Conservation (phyloP, 2,888 invertebrate species). For the Antitype chi region DNA sequence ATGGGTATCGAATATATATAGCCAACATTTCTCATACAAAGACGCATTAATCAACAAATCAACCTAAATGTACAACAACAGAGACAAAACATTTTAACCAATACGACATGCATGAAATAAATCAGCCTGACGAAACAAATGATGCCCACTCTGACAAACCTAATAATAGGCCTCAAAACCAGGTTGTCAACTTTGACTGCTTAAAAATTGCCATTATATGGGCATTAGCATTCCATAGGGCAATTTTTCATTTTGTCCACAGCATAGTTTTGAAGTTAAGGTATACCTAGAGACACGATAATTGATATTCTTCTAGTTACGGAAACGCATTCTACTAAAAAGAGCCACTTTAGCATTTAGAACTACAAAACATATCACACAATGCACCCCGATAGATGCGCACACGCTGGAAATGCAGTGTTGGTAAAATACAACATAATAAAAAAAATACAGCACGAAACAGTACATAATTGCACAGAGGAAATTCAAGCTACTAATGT, state of each 20-base stretch:
- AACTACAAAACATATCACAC: constrained; percentile 58
- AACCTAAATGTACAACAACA: background rate
- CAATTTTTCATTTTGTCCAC: too few relatives aligned
- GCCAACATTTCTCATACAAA: too few relatives aligned
- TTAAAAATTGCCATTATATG: constrained; percentile 52
- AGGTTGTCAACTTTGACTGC: constrained; percentile 18
- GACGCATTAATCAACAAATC: too few relatives aligned
- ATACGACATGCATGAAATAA: constrained; percentile 4
- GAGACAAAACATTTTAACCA: constrained; percentile 8
- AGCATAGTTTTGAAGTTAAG: constrained; percentile 15
- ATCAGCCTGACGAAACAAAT: background rate
- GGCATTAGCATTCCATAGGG: too few relatives aligned
- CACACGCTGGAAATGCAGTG: constrained; percentile 60
- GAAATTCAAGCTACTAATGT: too few relatives aligned
- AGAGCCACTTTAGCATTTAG: constrained; percentile 41
- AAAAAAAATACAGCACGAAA: constrained; percentile 47
- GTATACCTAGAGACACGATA: constrained; percentile 2
- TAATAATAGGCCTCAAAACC: constrained; percentile 29
- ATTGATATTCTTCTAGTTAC: constrained; percentile 57
- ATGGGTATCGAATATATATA: too few relatives aligned
- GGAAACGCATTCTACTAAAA: constrained; percentile 59
- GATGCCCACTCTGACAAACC: constrained; percentile 19
- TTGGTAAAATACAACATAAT: constrained; percentile 40
- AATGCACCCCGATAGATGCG: constrained; percentile 64
- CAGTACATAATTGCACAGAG: background rate